Conservation (phyloP, 2,113 vertebrate species). For the Ochotona curzoniae region DNA sequence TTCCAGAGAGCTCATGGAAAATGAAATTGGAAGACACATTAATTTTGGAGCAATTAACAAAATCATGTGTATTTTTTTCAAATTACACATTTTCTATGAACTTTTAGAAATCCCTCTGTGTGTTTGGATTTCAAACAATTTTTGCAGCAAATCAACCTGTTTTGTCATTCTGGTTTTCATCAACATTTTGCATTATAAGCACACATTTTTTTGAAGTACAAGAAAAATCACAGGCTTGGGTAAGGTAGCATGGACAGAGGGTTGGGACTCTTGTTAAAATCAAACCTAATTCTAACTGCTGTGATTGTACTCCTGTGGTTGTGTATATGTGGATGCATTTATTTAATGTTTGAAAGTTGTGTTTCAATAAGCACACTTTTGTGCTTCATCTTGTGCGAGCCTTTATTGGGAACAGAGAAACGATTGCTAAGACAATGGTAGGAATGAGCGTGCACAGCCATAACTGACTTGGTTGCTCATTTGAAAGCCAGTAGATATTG, state of each 20-base stretch:
- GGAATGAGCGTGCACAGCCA: neutral
- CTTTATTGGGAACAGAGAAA: neutral
- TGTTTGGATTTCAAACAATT: too few relatives aligned
- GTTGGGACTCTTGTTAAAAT: neutral
- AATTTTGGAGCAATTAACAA: too few relatives aligned
- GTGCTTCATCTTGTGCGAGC: too few relatives aligned
- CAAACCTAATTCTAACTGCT: neutral
- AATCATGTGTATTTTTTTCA: too few relatives aligned
- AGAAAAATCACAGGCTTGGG: neutral
- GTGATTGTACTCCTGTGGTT: neutral
- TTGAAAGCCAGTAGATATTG: neutral
- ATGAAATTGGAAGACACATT: too few relatives aligned
- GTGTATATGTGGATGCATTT: neutral
- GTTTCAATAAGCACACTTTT: neutral
- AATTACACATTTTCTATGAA: too few relatives aligned
- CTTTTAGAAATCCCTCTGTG: too few relatives aligned
- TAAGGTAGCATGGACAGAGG: neutral
- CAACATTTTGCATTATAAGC: too few relatives aligned
- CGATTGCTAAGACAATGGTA: neutral
- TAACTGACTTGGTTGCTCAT: neutral
- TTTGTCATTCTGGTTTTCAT: too few relatives aligned
- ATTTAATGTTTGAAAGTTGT: conserved; percentile 32
- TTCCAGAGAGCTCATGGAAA: too few relatives aligned
- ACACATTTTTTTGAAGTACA: too few relatives aligned
- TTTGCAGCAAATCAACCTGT: too few relatives aligned